Evolutionary conservation across 2,888 invertebrate species (phyloP), one percentile per base, ranked within the genome.

Genomic region (Drosophila recens): DNA sequence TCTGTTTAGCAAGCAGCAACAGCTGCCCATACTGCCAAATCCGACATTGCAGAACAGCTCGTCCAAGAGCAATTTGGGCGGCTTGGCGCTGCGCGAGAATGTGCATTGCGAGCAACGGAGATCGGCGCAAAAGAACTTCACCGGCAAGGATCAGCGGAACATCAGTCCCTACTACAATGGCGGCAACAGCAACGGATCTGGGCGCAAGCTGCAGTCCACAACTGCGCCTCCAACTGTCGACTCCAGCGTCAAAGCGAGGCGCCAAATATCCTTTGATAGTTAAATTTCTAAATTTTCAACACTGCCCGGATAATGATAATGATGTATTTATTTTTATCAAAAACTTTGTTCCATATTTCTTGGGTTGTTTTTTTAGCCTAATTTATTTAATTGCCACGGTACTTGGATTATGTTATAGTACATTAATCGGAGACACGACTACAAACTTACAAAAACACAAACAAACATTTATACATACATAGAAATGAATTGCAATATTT

Each of bases 251-350:
- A 93, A 94, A 80, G 95, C 94, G 1, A 92, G 94, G 15, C 92
- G 95, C 36, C 95, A 95, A 89, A 95, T 95, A 82, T 94, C 94
- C 82, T 95, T 95, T 85, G 95, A 95, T 90, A 94, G 93, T 58
- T 91, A 85, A 87, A 63, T 49, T 34, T 40, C 15, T n/a, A 30
- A 30, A 27, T 42, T 36, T 57, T 27, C 36, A 53, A 20, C 17
- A 46, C 36, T 20, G 48, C 43, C 30, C 34, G 30, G 48, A 49
- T 15, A 23, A 61, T 13, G 48, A 49, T 15, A 23, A 61, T 13
- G 27, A 43, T 36, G 9, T 72, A 67, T 74, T 70, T 67, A 70
- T 68, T 68, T 49, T 27, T 52, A 61, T 56, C 62, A 36, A 45
- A 45, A 49, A 17, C 42, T 27, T 64, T 51, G 40, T 62, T 65